Conservation (phyloP, 2,888 invertebrate genomes). For the Linnaemya vulpina region DNA sequence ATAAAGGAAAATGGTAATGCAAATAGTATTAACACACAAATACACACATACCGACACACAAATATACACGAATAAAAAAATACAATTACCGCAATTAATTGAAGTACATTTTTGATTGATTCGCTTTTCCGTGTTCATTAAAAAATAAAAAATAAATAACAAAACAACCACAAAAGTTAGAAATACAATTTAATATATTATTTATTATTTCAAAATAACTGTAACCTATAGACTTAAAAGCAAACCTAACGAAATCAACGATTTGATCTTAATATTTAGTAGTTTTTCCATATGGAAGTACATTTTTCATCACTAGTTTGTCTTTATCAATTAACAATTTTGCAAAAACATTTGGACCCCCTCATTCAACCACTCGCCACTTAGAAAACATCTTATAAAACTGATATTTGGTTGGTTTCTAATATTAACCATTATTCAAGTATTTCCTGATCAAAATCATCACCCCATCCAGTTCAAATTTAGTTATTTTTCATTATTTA, state of each 20-base stretch:
- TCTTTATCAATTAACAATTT: too few species aligned
- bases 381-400: too few species aligned
- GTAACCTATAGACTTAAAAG: conserved; percentile 69
- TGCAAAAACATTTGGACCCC: too few species aligned
- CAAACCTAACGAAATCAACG: conserved; percentile 70
- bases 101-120: conserved; percentile 24
- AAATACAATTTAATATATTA: conserved; percentile 10
- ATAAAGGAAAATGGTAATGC: conserved; percentile 28
- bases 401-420: too few species aligned
- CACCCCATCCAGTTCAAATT: too few species aligned
- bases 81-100: conserved; percentile 15
- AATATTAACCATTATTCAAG: too few species aligned
- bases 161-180: conserved; percentile 21
- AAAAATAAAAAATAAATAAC: too few species aligned
- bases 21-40: neutral
- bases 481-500: too few species aligned
- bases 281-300: conserved; percentile 60
- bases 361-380: too few species aligned
- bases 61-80: neutral
- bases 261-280: conserved; percentile 69
- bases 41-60: neutral
- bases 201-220: conserved; percentile 46
- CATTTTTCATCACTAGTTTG: too few species aligned
- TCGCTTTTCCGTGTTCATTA: conserved; percentile 65
- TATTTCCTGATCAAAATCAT: too few species aligned